phyloP scores from a whole-genome alignment of 1,140 invertebrate genomes.

The Drosophila sturtevanti region DNA sequence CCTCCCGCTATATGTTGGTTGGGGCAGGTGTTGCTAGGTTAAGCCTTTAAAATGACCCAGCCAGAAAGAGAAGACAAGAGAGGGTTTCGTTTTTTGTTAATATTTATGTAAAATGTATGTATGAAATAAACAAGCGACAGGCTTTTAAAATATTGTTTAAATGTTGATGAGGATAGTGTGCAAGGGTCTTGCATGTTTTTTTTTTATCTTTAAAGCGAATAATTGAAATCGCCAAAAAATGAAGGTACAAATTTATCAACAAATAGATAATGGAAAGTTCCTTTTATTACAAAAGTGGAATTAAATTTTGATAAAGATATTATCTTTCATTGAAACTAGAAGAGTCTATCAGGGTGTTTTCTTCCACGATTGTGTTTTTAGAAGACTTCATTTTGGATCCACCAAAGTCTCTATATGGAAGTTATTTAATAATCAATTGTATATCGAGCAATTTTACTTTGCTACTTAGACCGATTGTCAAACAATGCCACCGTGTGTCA shows the following conservation, averaged over 20 bases:
- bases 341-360: no score
- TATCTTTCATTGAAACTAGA: no score
- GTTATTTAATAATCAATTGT: no score
- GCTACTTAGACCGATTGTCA: background rate
- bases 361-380: no score
- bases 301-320: no score
- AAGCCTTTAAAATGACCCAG: background rate
- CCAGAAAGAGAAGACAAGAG: background rate
- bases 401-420: no score
- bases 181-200: background rate
- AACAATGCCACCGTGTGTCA: background rate
- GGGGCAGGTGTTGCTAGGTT: background rate
- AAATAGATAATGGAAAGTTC: no score
- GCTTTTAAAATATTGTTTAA: slow-evolving; percentile 77
- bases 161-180: slow-evolving; percentile 24
- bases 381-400: no score
- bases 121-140: slow-evolving; percentile 65
- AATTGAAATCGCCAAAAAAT: slow-evolving; percentile 47
- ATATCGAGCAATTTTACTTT: background rate
- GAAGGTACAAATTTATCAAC: no score
- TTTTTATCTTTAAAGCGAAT: background rate
- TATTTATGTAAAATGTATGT: slow-evolving; percentile 39
- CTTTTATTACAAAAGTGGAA: no score
- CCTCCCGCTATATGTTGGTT: background rate
- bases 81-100: slow-evolving; percentile 44